These are phyloP conservation scores for Oryzaephilus surinamensis DNA, from an alignment of 1,140 invertebrate species.

Conservation along the genomic window DNA sequence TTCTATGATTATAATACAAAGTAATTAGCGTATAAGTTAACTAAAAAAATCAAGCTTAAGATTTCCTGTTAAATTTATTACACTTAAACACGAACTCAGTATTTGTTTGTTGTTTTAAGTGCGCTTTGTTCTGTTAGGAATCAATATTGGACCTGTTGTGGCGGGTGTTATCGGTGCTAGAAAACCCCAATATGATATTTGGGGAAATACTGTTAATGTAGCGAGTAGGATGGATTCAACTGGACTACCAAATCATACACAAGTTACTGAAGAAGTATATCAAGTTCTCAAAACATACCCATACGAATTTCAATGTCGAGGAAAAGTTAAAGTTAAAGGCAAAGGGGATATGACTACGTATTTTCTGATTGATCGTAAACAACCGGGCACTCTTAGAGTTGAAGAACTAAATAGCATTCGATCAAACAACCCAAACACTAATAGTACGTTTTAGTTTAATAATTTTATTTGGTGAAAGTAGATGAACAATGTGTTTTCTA, in stretches of 20 bases:
- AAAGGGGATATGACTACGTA: conserved; percentile 92
- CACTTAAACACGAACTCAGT: no score
- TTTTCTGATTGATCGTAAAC: conserved; percentile 64
- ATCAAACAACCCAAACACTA: no score
- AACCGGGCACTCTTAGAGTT: conserved; percentile 44
- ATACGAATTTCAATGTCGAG: conserved; percentile 71
- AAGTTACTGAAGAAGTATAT: conserved; percentile 77
- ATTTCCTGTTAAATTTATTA: no score
- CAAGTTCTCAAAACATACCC: conserved; percentile 58
- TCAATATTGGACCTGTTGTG: conserved; percentile 86
- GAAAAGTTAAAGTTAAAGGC: conserved; percentile 84
- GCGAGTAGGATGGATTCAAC: conserved; percentile 85
- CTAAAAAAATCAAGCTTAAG: no score
- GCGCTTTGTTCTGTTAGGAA: conserved; percentile 54
- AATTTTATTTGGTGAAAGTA: no score
- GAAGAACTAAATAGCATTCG: conserved; percentile 39
- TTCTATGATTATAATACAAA: no score
- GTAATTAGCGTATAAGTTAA: no score
- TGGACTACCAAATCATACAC: conserved; percentile 72
- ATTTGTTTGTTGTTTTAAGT: no score
- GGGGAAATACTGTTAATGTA: conserved; percentile 93
- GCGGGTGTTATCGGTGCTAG: conserved; percentile 89
- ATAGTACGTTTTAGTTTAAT: no score
- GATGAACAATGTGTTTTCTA: no score
- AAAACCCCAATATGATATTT: conserved; percentile 94